Evolutionary conservation across 1,140 invertebrate genomes (phyloP).

Genomic region (Coenobita brevimanus): DNA sequence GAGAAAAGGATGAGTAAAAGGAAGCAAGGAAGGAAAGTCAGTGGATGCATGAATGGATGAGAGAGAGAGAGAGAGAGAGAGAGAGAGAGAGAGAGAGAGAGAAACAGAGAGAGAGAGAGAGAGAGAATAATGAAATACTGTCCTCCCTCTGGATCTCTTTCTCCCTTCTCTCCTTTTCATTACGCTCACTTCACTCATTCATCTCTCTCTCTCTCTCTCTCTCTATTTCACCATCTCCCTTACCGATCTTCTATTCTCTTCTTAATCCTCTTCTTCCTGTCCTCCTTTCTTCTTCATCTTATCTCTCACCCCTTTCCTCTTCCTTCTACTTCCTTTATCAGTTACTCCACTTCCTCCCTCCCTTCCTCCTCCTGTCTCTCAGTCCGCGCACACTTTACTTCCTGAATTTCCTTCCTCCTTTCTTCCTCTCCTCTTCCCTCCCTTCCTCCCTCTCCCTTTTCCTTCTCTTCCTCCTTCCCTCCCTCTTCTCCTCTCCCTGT

Average conservation of each 20-base stretch:
- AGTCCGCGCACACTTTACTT: not conserved
- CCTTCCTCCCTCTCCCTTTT: not conserved
- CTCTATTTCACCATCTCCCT: not conserved
- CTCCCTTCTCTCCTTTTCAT: no score
- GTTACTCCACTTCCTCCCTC: not conserved
- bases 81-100: no score
- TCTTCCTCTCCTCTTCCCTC: not conserved
- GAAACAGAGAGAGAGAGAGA: no score
- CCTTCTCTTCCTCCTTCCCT: not conserved
- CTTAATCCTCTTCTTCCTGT: not conserved
- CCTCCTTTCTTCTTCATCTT: not conserved
- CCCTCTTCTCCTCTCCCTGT: not conserved
- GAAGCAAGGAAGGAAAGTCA: no score
- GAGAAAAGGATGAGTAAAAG: no score
- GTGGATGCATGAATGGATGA: no score
- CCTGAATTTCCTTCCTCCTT: not conserved
- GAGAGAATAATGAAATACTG: no score
- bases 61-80: no score
- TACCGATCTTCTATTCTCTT: not conserved
- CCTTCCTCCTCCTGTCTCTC: not conserved
- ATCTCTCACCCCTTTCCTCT: not conserved
- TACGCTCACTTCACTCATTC: not conserved
- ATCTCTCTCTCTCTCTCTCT: no score
- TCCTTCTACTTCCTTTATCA: not conserved
- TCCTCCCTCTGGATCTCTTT: no score